Base-by-base conservation (phyloP, 2,888 invertebrate species). In the Tyria jacobaeae region DNA sequence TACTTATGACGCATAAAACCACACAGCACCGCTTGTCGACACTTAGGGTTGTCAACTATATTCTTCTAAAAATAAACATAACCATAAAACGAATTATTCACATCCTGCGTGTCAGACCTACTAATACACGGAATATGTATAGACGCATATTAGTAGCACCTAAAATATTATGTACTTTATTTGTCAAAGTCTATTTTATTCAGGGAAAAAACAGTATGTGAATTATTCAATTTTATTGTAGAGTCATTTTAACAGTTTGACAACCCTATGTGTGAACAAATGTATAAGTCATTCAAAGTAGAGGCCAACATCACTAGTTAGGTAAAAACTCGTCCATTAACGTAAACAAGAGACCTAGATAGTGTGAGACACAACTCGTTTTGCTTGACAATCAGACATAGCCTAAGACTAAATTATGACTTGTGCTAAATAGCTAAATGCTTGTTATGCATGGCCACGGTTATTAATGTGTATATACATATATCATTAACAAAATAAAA, bases 281-380 rank as follows among this genome's bases (percentile, higher is more conserved):
- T 62, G n/a, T 64, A 27, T 71, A 75, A 75, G 62, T 75, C 75
- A 75, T 52, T 57, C 50, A 49, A 41, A 53, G 9, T 17, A 44
- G 62, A 68, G 72, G 62, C 54, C 68, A 73, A 39, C 65, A 50
- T 50, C 14, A 53, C 62, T 52, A 63, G 70, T 75, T 75, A 75
- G 74, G 75, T 75, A 71, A 74, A 74, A 73, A 74, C 60, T 67
- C 56, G 57, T 62, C 69, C 53, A 53, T 61, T 62, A 50, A 62
- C 62, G 53, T 59, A 50, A 52, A 39, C 25, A 62, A 64, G 35
- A 48, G 41, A 54, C 49, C 49, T 55, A 60, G 27, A 25, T 34
- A 54, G 44, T n/a, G 49, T 27, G 9, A 21, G 53, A 39, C 52
- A 50, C 34, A 50, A 60, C 61, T 47, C 44, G 61, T 56, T 61